These are phyloP conservation scores for Brachymystax lenok DNA, from an alignment of 2,797 vertebrate genomes.

Conservation along the genomic window DNA sequence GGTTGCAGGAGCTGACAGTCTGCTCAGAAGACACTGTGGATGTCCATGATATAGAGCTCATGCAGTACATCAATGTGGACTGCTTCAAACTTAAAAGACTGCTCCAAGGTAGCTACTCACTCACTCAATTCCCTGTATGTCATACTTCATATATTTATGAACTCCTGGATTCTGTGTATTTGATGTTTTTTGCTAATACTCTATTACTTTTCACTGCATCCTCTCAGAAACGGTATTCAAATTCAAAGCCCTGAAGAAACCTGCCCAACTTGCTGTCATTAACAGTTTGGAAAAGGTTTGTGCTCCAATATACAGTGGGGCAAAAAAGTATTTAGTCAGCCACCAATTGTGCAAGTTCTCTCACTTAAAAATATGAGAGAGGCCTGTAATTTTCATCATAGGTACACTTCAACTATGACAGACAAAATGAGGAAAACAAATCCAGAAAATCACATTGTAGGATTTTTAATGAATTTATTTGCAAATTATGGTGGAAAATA, in stretches of 20 bases:
- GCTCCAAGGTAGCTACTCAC: conserved; percentile 81
- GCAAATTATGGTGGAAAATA: no score
- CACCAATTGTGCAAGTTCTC: no score
- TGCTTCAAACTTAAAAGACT: conserved; percentile 94
- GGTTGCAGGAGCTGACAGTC: conserved; percentile 94
- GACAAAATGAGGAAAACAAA: no score
- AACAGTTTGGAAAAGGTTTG: conserved; percentile 97
- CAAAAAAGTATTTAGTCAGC: no score
- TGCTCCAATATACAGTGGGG: not conserved
- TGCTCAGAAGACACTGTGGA: conserved; percentile 97
- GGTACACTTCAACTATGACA: no score
- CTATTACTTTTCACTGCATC: conserved; percentile 2
- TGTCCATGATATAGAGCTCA: conserved; percentile 95
- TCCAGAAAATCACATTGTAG: no score
- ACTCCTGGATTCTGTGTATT: not conserved
- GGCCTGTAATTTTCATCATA: no score
- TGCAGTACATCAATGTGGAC: conserved; percentile 98
- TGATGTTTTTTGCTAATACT: not conserved
- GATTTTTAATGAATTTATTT: no score
- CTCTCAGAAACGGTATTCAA: conserved; percentile 92
- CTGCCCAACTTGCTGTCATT: conserved; percentile 96
- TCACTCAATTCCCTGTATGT: not conserved
- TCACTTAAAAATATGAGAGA: no score
- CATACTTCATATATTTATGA: not conserved
- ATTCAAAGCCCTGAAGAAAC: conserved; percentile 96